Evolutionary conservation across 2,888 invertebrate species (phyloP).

Genomic region (Plagiodera versicolora): DNA sequence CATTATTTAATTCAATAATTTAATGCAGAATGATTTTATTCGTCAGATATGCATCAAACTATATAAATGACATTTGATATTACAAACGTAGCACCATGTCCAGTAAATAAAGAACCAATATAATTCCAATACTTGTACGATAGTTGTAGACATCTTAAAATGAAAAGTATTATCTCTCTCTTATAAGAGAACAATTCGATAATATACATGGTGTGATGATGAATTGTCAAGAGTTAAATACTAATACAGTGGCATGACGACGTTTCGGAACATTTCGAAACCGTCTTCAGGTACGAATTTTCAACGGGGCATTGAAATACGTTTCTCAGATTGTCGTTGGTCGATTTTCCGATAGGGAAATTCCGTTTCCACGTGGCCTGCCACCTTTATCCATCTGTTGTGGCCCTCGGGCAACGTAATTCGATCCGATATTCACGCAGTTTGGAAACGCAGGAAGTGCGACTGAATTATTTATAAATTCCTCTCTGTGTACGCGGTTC

Average conservation of each 20-base stretch:
- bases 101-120: too few relatives aligned
- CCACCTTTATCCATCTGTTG: neutral
- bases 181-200: too few relatives aligned
- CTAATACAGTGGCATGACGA: neutral
- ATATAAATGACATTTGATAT: too few relatives aligned
- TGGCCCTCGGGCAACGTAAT: slow-evolving; percentile 29
- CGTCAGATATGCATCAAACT: too few relatives aligned
- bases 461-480: slow-evolving; percentile 40
- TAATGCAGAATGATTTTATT: too few relatives aligned
- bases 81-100: too few relatives aligned
- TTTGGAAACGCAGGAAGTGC: slow-evolving; percentile 43
- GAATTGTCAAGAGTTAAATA: too few relatives aligned
- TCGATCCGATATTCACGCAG: slow-evolving; percentile 43
- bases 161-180: too few relatives aligned
- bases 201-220: too few relatives aligned
- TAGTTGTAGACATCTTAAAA: too few relatives aligned
- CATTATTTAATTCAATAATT: too few relatives aligned
- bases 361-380: neutral
- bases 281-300: neutral
- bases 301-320: neutral
- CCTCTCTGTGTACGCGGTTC: slow-evolving; percentile 20
- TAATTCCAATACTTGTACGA: too few relatives aligned
- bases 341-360: neutral
- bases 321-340: neutral
- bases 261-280: neutral